These are phyloP conservation scores for Meandrusa payeni DNA, from an alignment of 2,888 invertebrate species.

Conservation along the genomic window DNA sequence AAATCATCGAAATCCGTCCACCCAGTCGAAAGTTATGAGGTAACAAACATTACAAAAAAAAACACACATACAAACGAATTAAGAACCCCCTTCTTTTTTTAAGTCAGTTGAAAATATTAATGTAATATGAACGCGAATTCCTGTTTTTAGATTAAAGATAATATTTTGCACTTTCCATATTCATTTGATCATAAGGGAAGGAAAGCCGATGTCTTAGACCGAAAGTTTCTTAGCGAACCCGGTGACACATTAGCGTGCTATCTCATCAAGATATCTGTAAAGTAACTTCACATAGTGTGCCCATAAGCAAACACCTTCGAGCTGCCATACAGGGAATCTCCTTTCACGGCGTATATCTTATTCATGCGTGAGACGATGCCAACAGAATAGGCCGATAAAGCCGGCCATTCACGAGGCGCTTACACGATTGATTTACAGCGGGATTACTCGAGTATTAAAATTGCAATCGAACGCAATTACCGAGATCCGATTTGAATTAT, in stretches of 20 bases:
- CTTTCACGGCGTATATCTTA: slow-evolving; percentile 50
- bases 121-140: no score
- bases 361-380: slow-evolving; percentile 46
- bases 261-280: slow-evolving; percentile 44
- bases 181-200: not conserved
- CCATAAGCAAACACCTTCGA: slow-evolving; percentile 37
- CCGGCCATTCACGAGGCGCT: slow-evolving; percentile 17
- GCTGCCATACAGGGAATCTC: slow-evolving; percentile 35
- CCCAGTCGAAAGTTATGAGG: no score
- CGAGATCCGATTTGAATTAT: slow-evolving; percentile 22
- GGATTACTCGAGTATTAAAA: slow-evolving; percentile 27
- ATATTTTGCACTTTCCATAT: not conserved
- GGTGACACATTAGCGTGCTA: slow-evolving; percentile 34
- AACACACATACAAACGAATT: no score
- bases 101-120: no score
- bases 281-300: slow-evolving; percentile 25
- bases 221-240: slow-evolving; percentile 19
- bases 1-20: no score
- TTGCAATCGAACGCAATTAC: slow-evolving; percentile 23
- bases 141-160: no score
- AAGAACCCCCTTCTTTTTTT: no score
- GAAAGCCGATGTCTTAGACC: slow-evolving; percentile 19
- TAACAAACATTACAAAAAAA: no score
- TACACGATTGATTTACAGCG: slow-evolving; percentile 19
- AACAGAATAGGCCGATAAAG: slow-evolving; percentile 39